Base-by-base conservation (phyloP, 2,113 vertebrate species). In the Ceyx melanurus region DNA sequence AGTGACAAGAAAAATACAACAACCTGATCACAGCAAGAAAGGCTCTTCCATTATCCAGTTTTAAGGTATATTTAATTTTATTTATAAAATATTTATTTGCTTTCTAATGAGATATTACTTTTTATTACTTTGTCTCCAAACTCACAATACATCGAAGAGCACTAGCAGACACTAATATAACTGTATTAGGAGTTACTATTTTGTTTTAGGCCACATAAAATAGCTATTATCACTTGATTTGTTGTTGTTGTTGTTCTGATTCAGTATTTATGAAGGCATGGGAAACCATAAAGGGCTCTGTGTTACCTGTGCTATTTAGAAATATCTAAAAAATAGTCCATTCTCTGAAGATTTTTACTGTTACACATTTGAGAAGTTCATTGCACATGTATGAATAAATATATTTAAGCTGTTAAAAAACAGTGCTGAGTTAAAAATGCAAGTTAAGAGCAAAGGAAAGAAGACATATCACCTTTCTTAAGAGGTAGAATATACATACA, bases 1-100 rank as follows among this genome's bases (percentile, higher is more conserved):
- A n/a, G 10, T 82, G 15, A 25, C 60, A 73, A n/a, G 61, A 82
- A 89, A 64, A 85, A 86, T 15, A 2, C 19, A 78, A 5, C 45
- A 78, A 3, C 16, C 10, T 53, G 22, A 64, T 72, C 50, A 43
- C 29, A 62, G 54, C 14, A 76, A 61, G n/a, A 84, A 72, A 62
- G 22, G 15, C 29, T 82, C 22, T 80, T 80, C 48, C 43, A 45
- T 57, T 81, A 35, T 42, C 20, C 13, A 50, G 5, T 74, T 93
- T 89, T 93, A 64, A 67, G 17, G 10, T 50, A 40, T 15, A 37
- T 70, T 91, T 90, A 86, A 73, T 68, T 82, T 70, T 42, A 57
- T 80, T 61, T 72, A 22, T 35, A 53, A 57, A 72, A 66, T 83
- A 37, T 61, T 57, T 15, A 28, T 67, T 64, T 78, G 2, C 8